A percentile compares a stretch with the other conserved stretches of the same genome.
Evolutionary conservation across 2,113 vertebrate genomes (phyloP).

Genomic region (Phyllostomus hastatus): DNA sequence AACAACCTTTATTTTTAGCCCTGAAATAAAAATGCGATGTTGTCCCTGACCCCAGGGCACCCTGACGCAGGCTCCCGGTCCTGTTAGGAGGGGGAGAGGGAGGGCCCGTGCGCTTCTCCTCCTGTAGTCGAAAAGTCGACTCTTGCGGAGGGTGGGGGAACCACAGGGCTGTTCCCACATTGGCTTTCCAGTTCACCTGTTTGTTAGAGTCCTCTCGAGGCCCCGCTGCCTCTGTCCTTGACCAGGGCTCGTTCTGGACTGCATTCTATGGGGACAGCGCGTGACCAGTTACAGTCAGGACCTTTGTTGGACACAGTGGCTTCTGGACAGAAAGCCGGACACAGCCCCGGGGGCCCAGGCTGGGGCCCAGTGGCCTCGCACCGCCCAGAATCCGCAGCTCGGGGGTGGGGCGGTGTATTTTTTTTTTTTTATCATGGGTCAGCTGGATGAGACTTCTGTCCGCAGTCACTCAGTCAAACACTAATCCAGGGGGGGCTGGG

Average conservation of each 20-base stretch:
- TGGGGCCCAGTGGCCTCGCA: no score
- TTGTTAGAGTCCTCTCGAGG: neutral
- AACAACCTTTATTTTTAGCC: neutral
- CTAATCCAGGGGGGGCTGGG: neutral
- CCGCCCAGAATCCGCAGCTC: neutral
- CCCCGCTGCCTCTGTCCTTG: neutral
- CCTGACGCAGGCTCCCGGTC: neutral
- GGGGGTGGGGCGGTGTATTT: neutral
- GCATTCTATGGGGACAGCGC: neutral
- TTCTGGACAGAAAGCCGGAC: neutral
- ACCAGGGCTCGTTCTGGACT: neutral
- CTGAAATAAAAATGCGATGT: neutral
- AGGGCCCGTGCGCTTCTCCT: neutral
- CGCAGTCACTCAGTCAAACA: neutral
- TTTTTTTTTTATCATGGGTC: neutral
- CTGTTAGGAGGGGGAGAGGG: neutral
- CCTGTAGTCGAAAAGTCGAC: neutral
- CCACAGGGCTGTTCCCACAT: neutral
- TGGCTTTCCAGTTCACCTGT: neutral
- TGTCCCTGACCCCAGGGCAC: neutral
- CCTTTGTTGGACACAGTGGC: neutral
- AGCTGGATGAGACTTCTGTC: neutral
- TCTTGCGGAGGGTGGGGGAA: no score
- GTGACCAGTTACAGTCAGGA: neutral
- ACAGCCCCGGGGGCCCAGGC: neutral